Percentiles rank a stretch among this genome's conserved stretches.
Conservation (phyloP, 2,888 invertebrate genomes). For the Melinopterus prodromus region DNA sequence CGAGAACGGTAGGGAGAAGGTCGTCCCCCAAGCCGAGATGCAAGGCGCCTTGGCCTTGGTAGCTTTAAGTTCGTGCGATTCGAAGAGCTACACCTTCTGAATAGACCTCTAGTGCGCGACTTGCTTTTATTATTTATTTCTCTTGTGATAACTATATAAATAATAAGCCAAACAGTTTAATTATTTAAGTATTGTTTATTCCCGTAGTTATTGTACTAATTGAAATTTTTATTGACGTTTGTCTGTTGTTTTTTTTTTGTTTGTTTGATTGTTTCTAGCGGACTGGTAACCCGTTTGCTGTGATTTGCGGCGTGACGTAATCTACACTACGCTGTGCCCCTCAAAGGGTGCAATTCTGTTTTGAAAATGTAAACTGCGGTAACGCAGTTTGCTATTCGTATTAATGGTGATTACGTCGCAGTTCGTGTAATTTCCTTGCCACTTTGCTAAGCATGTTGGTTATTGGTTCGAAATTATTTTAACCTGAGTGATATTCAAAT, state of each 20-base stretch:
- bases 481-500: constrained; percentile 26
- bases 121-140: constrained; percentile 17
- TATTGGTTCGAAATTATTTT: constrained; percentile 23
- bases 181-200: constrained; percentile 23
- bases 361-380: neutral
- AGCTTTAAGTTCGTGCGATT: constrained; percentile 57
- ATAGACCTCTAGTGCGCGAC: neutral
- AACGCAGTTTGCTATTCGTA: neutral
- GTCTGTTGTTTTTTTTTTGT: constrained; percentile 8
- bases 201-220: constrained; percentile 21
- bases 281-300: constrained; percentile 7
- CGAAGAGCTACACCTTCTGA: constrained; percentile 10
- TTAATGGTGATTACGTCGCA: neutral
- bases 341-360: too few relatives aligned
- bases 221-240: constrained; percentile 23
- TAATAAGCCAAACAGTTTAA: constrained; percentile 16
- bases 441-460: constrained; percentile 5
- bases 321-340: too few relatives aligned
- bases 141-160: constrained; percentile 21
- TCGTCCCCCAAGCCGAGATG: constrained; percentile 61
- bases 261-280: neutral
- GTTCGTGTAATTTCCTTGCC: constrained; percentile 20
- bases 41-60: constrained; percentile 70
- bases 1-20: constrained; percentile 48
- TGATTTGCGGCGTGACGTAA: neutral